Evolutionary conservation across 2,113 vertebrate species (phyloP).

Genomic region (Synchiropus splendidus): DNA sequence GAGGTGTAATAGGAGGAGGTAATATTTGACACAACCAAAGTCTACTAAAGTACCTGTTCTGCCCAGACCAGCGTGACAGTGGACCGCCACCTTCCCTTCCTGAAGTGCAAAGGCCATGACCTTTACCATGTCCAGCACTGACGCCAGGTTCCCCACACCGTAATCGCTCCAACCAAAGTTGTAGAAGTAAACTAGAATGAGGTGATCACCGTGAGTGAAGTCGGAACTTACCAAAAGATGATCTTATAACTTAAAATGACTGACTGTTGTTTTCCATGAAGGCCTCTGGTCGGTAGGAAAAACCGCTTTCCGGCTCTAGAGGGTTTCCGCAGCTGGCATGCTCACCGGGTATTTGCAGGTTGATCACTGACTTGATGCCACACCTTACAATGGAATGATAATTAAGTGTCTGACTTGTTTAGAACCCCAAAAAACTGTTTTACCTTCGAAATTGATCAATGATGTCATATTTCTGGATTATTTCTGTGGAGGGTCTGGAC

Average conservation of each 20-base stretch:
- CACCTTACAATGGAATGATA: slow-evolving; percentile 56
- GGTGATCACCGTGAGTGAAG: background rate
- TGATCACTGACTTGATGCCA: slow-evolving; percentile 86
- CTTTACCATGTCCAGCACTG: slow-evolving; percentile 87
- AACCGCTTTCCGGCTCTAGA: slow-evolving; percentile 83
- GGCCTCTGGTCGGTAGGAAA: slow-evolving; percentile 83
- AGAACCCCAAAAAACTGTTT: background rate
- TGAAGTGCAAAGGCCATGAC: slow-evolving; percentile 87
- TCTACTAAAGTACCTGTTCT: slow-evolving; percentile 83
- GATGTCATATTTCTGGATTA: slow-evolving; percentile 81
- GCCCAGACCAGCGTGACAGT: slow-evolving; percentile 89
- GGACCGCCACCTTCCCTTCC: slow-evolving; percentile 85
- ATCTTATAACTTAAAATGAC: too few relatives aligned
- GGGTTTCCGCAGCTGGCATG: slow-evolving; percentile 86
- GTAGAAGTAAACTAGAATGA: slow-evolving; percentile 89
- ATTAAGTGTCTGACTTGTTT: too few relatives aligned
- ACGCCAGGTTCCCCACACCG: slow-evolving; percentile 79
- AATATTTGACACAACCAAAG: too few relatives aligned
- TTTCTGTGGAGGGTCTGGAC: slow-evolving; percentile 86
- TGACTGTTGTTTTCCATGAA: slow-evolving; percentile 92
- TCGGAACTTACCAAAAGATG: too few relatives aligned
- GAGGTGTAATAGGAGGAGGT: too few relatives aligned
- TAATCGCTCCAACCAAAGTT: slow-evolving; percentile 94
- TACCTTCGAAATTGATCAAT: slow-evolving; percentile 89
- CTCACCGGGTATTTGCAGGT: slow-evolving; percentile 88